phyloP scores from a whole-genome alignment of 2,797 vertebrate genomes.

The Hyperoplus lanceolatus region DNA sequence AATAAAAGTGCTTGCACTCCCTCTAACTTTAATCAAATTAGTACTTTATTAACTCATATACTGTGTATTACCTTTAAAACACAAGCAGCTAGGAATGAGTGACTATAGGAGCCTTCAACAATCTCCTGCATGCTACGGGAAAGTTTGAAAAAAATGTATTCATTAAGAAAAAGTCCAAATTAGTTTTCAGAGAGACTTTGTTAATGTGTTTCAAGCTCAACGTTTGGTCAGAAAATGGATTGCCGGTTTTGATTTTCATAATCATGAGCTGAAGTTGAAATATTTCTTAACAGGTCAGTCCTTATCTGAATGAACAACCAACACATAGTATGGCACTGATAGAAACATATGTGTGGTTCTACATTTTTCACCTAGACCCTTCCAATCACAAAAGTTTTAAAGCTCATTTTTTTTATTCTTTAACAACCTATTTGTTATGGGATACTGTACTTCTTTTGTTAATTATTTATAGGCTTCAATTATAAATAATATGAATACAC shows the following conservation, averaged over 20 bases:
- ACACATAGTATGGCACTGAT: no score
- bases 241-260: background rate
- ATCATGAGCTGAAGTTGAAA: constrained; percentile 3
- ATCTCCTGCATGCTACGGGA: background rate
- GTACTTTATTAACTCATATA: background rate
- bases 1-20: background rate
- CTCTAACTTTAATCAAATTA: background rate
- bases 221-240: background rate
- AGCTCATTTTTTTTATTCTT: background rate
- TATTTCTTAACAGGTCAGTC: background rate
- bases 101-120: background rate
- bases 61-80: background rate
- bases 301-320: background rate
- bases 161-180: background rate
- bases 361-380: background rate
- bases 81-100: background rate
- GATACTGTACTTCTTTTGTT: background rate
- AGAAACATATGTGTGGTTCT: no score
- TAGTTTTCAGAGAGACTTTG: no score
- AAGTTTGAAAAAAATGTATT: background rate
- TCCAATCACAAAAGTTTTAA: constrained; percentile 5
- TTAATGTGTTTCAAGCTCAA: no score
- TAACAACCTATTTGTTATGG: background rate
- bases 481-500: constrained; percentile 11
- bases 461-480: background rate